Evolutionary conservation across 2,888 invertebrate genomes (phyloP), one percentile per base, ranked within the genome.

Genomic region (Mantis religiosa): DNA sequence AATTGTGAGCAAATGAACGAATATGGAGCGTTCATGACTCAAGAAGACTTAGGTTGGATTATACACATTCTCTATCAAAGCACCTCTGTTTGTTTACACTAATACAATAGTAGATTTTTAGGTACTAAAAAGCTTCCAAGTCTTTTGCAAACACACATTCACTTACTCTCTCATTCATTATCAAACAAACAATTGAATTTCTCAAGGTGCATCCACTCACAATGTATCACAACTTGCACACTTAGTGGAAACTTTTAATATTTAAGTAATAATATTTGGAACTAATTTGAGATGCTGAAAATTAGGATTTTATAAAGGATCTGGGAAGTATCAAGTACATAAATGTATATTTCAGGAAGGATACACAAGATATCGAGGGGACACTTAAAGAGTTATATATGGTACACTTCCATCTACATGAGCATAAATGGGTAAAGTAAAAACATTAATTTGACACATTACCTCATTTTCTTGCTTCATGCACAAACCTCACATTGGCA

Each of bases 1-100:
- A 71, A 71, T 71, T 71, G 88, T 89, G 89, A 89, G 89, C 88
- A 89, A 85, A 85, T 82, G 88, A 88, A 85, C 83, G 85, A 88
- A 85, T 28, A 25, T 28, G 54, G 34, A 4, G 83, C 2, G 82
- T 85, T 41, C 82, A 85, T 54, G 85, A 41, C 82, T 85, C 28
- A 85, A 89, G 47, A 89, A 88, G 86, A 88, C 41, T 86, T 89
- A 81, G 71, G 28, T 86, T 71, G 27, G 30, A 85, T 41, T 87
- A 47, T 54, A 87, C 84, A 71, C 54, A 15, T 81, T 84, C 30
- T 87, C 89, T 89, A 89, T 89, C 87, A 89, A 89, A 89, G 87
- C 89, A 89, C 27, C 71, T 85, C 83, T 82, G 7, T 71, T 71
- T 71, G 54, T 71, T 71, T 71, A 71, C 54, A 87, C 86, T 86